These are phyloP conservation scores for Drosophila lowei DNA, from an alignment of 1,140 invertebrate species.

Conservation along the genomic window DNA sequence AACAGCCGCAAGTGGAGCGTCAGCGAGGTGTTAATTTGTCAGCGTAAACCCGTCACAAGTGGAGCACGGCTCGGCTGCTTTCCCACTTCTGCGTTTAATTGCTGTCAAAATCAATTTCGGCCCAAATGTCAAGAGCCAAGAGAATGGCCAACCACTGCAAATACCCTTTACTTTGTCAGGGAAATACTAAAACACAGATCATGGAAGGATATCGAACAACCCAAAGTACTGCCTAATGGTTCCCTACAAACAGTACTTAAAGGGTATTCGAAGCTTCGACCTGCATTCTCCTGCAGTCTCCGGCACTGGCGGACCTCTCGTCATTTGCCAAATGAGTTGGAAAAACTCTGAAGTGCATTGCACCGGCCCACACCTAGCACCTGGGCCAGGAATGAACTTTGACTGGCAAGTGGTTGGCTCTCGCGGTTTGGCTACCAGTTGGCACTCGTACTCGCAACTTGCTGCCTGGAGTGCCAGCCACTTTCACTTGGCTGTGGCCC, in stretches of 20 bases:
- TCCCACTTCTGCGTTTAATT: conserved; percentile 40
- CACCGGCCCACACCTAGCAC: conserved; percentile 34
- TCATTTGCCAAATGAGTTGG: conserved; percentile 59
- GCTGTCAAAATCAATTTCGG: conserved; percentile 44
- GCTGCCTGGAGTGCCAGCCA: conserved; percentile 30
- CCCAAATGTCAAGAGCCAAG: conserved; percentile 39
- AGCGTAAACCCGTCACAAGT: conserved; percentile 43
- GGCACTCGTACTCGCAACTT: conserved; percentile 1
- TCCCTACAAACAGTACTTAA: too few species aligned
- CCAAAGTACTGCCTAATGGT: too few species aligned
- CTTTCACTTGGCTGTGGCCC: conserved; percentile 63
- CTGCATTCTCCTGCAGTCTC: too few species aligned
- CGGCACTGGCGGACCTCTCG: not conserved
- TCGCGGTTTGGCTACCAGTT: conserved; percentile 2
- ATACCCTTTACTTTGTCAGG: too few species aligned
- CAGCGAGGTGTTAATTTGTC: conserved; percentile 67
- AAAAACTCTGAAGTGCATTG: conserved; percentile 53
- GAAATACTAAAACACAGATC: too few species aligned
- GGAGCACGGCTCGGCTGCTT: conserved; percentile 4
- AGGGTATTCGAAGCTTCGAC: too few species aligned
- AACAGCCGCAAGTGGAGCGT: conserved; percentile 33
- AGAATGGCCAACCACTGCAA: too few species aligned
- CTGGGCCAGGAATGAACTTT: conserved; percentile 47
- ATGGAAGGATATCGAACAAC: too few species aligned
- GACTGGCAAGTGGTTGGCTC: conserved; percentile 36